A percentile compares a stretch with the other conserved stretches of the same genome.
phyloP scores from a whole-genome alignment of 2,888 invertebrate species.

The Oscheius sp. region DNA sequence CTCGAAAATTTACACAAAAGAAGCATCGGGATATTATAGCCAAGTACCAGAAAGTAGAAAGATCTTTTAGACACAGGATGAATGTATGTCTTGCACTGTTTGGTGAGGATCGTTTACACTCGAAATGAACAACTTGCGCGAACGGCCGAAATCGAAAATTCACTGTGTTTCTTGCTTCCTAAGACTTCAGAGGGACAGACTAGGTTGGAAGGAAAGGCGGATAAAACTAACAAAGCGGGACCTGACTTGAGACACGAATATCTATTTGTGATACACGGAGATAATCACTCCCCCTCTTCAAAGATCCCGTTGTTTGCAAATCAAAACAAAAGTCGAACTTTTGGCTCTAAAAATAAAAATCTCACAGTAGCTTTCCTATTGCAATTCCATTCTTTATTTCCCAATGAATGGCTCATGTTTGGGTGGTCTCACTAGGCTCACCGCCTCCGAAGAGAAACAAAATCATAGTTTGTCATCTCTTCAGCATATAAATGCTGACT shows the following conservation, averaged over 20 bases:
- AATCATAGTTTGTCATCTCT: too few species aligned
- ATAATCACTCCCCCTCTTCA: conserved; percentile 10
- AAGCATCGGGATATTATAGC: background rate
- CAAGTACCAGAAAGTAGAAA: background rate
- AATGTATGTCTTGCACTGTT: conserved; percentile 20
- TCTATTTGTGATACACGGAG: conserved; percentile 23
- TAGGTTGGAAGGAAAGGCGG: background rate
- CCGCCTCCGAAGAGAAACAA: too few species aligned
- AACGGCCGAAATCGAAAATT: background rate
- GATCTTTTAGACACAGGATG: background rate
- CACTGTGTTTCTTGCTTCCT: background rate
- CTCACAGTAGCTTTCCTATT: too few species aligned
- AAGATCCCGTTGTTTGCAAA: too few species aligned
- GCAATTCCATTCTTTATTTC: too few species aligned
- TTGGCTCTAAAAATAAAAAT: too few species aligned
- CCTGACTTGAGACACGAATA: conserved; percentile 23
- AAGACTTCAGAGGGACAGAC: background rate
- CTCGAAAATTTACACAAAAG: background rate
- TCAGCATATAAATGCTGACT: too few species aligned
- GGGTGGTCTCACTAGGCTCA: too few species aligned
- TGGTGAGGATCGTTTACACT: conserved; percentile 22
- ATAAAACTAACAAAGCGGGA: conserved; percentile 20
- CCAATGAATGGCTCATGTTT: too few species aligned
- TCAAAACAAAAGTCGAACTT: too few species aligned
- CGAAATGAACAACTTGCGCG: conserved; percentile 5